These are phyloP conservation scores for Cactoblastis cactorum DNA, from an alignment of 2,888 invertebrate genomes.

Conservation along the genomic window DNA sequence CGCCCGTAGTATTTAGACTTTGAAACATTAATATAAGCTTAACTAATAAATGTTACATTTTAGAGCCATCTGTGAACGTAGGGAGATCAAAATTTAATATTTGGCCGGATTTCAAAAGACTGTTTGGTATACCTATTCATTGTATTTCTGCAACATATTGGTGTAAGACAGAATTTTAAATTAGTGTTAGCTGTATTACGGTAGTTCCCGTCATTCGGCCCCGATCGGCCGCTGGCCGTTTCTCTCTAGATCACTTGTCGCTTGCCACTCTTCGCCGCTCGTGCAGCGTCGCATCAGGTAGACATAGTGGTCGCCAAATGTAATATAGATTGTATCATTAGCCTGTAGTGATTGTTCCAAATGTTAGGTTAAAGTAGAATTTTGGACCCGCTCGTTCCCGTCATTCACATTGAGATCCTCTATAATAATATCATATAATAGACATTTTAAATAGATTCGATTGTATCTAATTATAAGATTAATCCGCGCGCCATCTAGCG, in stretches of 20 bases:
- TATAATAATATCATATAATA: no score
- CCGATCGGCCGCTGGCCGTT: constrained; percentile 60
- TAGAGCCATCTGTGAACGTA: constrained; percentile 70
- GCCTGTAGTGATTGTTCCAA: constrained; percentile 77
- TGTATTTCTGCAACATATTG: constrained; percentile 60
- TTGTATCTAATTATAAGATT: no score
- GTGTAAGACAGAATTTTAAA: constrained; percentile 51
- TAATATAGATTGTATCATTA: constrained; percentile 74
- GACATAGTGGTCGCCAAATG: constrained; percentile 76
- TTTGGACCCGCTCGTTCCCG: constrained; percentile 47
- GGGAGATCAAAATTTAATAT: constrained; percentile 78
- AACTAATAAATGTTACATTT: constrained; percentile 45
- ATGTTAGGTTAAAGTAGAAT: constrained; percentile 72
- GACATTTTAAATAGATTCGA: no score
- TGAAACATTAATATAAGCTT: constrained; percentile 53
- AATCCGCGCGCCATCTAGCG: neutral
- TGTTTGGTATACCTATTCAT: constrained; percentile 83
- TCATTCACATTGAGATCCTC: neutral
- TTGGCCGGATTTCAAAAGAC: constrained; percentile 84
- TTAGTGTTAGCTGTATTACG: constrained; percentile 58
- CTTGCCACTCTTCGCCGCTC: constrained; percentile 39
- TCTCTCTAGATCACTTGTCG: constrained; percentile 46
- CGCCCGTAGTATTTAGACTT: constrained; percentile 37
- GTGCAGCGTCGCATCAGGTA: constrained; percentile 61
- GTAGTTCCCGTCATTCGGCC: constrained; percentile 40